phyloP scores from a whole-genome alignment of 2,113 vertebrate species.

The Emydocephalus ijimae region DNA sequence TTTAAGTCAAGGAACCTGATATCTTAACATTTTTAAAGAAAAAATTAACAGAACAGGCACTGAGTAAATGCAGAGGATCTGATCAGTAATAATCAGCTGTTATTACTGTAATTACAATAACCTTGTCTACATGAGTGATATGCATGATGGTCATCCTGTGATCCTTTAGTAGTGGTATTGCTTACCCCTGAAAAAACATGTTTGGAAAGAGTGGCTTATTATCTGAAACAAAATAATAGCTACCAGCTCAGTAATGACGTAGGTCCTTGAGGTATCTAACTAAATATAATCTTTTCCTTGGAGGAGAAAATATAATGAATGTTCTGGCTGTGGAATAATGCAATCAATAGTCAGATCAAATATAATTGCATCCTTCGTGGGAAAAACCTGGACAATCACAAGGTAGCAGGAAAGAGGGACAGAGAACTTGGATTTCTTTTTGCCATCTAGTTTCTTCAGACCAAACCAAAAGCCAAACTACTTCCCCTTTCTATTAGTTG shows the following conservation, averaged over 20 bases:
- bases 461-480: neutral
- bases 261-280: neutral
- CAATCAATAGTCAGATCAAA: neutral
- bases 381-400: neutral
- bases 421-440: neutral
- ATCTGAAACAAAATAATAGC: neutral
- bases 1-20: neutral
- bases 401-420: neutral
- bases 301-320: neutral
- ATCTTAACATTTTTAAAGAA: neutral
- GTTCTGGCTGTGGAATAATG: neutral
- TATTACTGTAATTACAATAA: neutral
- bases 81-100: neutral
- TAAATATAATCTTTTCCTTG: neutral
- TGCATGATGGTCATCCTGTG: neutral
- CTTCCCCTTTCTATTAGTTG: neutral
- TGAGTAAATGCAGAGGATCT: neutral
- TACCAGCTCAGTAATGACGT: neutral
- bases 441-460: neutral
- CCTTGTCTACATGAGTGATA: neutral
- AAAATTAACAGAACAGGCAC: neutral
- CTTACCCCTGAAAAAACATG: neutral
- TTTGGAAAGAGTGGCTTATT: neutral
- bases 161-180: neutral
- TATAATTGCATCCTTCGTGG: neutral